These are phyloP conservation scores for Speoplatyrhinus poulsoni DNA, from an alignment of 2,113 vertebrate genomes.

Conservation along the genomic window DNA sequence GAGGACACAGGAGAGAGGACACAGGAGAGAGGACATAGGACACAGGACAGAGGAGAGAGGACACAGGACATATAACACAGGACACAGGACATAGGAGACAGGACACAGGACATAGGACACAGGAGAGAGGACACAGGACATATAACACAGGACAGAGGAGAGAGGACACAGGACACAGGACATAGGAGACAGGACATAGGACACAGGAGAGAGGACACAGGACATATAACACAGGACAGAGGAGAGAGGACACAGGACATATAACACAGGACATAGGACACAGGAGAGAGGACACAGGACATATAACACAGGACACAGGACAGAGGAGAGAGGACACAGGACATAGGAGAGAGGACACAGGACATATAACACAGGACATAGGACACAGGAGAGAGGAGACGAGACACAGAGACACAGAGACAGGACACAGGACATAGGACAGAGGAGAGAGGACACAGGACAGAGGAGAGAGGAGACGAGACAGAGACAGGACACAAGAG, in stretches of 20 bases:
- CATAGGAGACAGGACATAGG: not conserved
- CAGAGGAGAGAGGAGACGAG: not conserved
- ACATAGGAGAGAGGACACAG: conserved; percentile 26
- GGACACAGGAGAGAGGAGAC: too few species aligned
- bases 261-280: too few species aligned
- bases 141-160: too few species aligned
- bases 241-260: not conserved
- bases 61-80: not conserved
- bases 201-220: not conserved
- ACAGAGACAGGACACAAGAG: too few species aligned
- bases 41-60: too few species aligned
- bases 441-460: not conserved
- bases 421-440: not conserved
- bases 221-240: not conserved
- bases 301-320: too few species aligned
- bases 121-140: too few species aligned
- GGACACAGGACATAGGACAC: too few species aligned
- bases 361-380: not conserved
- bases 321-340: conserved; percentile 4
- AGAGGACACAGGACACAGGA: not conserved
- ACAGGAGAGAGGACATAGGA: too few species aligned
- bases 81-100: conserved; percentile 16
- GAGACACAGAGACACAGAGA: not conserved
- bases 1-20: not conserved
- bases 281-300: not conserved